phyloP scores from a whole-genome alignment of 1,140 invertebrate species.

The Drosophila nikananu region DNA sequence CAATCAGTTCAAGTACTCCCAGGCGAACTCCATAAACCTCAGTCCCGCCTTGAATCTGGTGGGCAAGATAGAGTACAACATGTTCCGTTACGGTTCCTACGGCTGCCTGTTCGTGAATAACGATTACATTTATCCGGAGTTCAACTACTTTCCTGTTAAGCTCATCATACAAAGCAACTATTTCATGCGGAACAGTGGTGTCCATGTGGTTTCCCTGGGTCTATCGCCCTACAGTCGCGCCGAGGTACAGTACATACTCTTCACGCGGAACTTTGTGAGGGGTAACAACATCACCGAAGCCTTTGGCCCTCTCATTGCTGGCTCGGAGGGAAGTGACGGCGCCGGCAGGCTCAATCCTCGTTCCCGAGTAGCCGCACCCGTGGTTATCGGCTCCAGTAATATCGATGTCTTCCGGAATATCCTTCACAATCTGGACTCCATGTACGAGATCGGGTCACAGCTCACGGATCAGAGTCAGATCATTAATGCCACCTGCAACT shows the following conservation, averaged over 20 bases:
- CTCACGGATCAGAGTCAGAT: conserved; percentile 96
- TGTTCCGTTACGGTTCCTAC: conserved; percentile 92
- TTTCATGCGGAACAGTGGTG: conserved; percentile 94
- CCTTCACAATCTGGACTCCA: conserved; percentile 94
- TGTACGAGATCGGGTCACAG: conserved; percentile 97
- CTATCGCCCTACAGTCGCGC: conserved; percentile 93
- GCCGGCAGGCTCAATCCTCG: conserved; percentile 90
- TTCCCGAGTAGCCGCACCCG: conserved; percentile 94
- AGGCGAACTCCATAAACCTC: conserved; percentile 91
- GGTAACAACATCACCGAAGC: conserved; percentile 95
- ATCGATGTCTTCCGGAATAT: conserved; percentile 96
- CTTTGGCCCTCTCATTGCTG: conserved; percentile 89
- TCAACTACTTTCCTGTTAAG: conserved; percentile 89
- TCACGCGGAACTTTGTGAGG: conserved; percentile 95
- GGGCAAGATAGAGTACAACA: conserved; percentile 94
- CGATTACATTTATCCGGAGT: conserved; percentile 89
- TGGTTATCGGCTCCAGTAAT: conserved; percentile 96
- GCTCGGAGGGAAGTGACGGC: conserved; percentile 86
- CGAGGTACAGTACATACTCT: conserved; percentile 91
- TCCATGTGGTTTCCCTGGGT: conserved; percentile 94
- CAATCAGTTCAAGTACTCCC: conserved; percentile 92
- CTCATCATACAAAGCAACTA: conserved; percentile 95
- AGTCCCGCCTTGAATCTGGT: conserved; percentile 94
- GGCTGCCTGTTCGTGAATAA: conserved; percentile 96
- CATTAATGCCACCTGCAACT: conserved; percentile 98